phyloP scores from a whole-genome alignment of 2,797 vertebrate species.

The Otolemur crassicaudatus region DNA sequence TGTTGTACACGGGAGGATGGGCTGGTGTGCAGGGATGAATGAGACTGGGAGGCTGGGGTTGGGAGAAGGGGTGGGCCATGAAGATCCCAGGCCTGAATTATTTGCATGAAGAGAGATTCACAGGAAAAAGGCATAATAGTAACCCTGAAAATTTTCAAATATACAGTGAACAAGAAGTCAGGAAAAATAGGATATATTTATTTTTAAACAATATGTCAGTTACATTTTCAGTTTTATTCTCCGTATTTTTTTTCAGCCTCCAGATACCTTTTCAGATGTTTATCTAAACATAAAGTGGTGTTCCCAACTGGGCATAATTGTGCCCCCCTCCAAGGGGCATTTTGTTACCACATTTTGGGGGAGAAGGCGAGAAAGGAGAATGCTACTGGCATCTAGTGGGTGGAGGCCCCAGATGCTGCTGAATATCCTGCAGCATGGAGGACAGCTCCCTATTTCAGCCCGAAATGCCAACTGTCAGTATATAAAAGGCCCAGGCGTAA shows the following conservation, averaged over 20 bases:
- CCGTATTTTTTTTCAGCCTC: neutral
- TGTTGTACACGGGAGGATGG: neutral
- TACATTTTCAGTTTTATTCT: neutral
- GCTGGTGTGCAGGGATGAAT: neutral
- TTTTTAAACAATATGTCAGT: neutral
- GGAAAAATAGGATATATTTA: neutral
- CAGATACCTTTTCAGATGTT: neutral
- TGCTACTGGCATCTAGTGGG: neutral
- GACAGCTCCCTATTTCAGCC: neutral
- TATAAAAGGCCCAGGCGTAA: neutral
- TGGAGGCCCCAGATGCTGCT: neutral
- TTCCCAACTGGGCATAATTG: neutral
- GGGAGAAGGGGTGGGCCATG: rapidly evolving
- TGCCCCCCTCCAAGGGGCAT: rapidly evolving
- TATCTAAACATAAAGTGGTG: neutral
- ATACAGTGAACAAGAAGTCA: neutral
- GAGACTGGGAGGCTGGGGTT: rapidly evolving
- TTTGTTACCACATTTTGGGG: neutral
- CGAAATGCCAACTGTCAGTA: rapidly evolving
- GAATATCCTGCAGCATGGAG: rapidly evolving
- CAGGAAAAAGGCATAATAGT: neutral
- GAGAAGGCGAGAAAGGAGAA: neutral
- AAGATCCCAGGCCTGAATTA: rapidly evolving
- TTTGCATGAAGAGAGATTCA: neutral
- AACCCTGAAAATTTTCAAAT: neutral